A percentile compares a stretch with the other conserved stretches of the same genome.
These are phyloP conservation scores for Pollenia angustigena DNA, from an alignment of 2,888 invertebrate species.

Conservation along the genomic window DNA sequence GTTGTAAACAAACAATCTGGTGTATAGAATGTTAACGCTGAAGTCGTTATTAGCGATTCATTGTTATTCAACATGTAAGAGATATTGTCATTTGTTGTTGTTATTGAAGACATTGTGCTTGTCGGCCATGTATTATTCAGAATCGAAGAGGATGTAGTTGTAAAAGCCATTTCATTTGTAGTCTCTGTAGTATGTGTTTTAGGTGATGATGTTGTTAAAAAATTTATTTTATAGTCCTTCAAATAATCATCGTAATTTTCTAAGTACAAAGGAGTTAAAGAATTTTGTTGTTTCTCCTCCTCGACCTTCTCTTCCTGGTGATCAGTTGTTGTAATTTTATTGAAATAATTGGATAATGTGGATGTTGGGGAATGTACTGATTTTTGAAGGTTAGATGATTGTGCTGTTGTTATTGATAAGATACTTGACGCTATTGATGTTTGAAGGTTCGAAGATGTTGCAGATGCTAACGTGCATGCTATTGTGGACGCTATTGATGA, in stretches of 20 bases:
- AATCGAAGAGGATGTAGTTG: slow-evolving; percentile 52
- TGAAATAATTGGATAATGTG: too few relatives aligned
- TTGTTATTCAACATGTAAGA: slow-evolving; percentile 20
- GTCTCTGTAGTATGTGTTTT: slow-evolving; percentile 73
- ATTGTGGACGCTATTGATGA: slow-evolving; percentile 7
- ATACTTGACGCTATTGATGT: too few relatives aligned
- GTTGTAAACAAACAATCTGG: slow-evolving; percentile 61
- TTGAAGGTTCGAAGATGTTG: slow-evolving; percentile 5
- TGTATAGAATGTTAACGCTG: slow-evolving; percentile 3
- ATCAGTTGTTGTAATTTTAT: background rate
- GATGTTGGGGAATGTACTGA: too few relatives aligned
- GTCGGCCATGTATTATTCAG: slow-evolving; percentile 49
- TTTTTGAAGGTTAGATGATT: too few relatives aligned
- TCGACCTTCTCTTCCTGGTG: background rate
- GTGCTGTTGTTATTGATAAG: too few relatives aligned
- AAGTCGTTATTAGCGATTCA: background rate
- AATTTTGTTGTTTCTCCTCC: background rate
- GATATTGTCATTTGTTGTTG: background rate
- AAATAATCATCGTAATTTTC: slow-evolving; percentile 47
- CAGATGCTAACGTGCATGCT: background rate
- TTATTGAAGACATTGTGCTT: slow-evolving; percentile 35
- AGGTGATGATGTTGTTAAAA: slow-evolving; percentile 69
- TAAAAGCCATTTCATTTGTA: slow-evolving; percentile 11
- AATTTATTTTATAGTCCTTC: slow-evolving; percentile 67
- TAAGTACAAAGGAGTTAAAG: slow-evolving; percentile 2